Evolutionary conservation across 1,140 invertebrate genomes (phyloP).

Genomic region (Armadillidium nasatum): DNA sequence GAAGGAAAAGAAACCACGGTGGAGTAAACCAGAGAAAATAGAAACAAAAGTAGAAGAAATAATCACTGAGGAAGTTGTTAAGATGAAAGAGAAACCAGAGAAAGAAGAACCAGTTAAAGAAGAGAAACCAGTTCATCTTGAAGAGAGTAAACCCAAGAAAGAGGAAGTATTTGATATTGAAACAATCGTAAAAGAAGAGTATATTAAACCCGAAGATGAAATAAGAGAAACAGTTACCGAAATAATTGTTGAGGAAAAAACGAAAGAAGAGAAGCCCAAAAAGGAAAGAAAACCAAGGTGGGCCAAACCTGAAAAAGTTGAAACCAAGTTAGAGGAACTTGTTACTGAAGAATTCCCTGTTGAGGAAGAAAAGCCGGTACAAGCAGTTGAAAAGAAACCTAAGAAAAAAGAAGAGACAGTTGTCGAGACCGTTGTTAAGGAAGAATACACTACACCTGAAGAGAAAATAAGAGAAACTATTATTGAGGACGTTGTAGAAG

Average conservation of each 20-base stretch:
- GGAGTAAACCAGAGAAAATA: too few species aligned
- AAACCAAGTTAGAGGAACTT: not conserved
- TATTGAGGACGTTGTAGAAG: not conserved
- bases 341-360: not conserved
- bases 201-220: too few species aligned
- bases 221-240: too few species aligned
- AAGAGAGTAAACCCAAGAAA: too few species aligned
- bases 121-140: constrained; percentile 11
- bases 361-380: not conserved
- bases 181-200: too few species aligned
- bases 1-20: too few species aligned
- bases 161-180: too few species aligned
- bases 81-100: constrained; percentile 6
- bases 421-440: not conserved
- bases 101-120: constrained; percentile 20
- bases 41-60: too few species aligned
- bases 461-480: constrained; percentile 5
- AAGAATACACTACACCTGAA: not conserved
- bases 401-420: not conserved
- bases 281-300: not conserved
- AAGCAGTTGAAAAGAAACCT: not conserved
- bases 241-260: too few species aligned
- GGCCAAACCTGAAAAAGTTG: not conserved
- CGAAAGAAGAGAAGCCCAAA: too few species aligned
- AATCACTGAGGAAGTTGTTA: too few species aligned